Base-by-base conservation (phyloP, 2,113 vertebrate species). In the Uria aalge region DNA sequence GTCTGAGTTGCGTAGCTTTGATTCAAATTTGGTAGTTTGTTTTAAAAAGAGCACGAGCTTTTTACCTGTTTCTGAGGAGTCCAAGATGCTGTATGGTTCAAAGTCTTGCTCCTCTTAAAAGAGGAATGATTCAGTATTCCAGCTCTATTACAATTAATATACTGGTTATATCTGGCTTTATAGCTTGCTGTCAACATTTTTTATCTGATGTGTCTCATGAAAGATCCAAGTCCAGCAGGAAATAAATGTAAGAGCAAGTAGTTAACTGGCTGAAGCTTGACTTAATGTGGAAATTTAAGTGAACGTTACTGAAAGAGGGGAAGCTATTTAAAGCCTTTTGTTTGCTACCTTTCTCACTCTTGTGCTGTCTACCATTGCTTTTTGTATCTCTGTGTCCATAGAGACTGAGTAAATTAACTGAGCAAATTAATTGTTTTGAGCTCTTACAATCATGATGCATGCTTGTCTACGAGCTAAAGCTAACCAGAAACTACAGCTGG, bases 321-420 rank as follows among this genome's bases (percentile, higher is more conserved):
- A 92, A 92, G 76, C 64, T 89, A 43, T 74, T 92, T 92, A 87
- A 97, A 94, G 56, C 38, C 43, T 89, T 93, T 59, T 63, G 32
- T 87, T 89, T 92, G 73, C 68, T 78, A 18, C 47, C 60, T 91
- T 86, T 92, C 68, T 95, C 48, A 9, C 80, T 78, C 38, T 71
- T 67, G 8, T 63, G 9, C 79, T 67, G 8, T 59, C 48, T 94
- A 1, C 38, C 14, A 8, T 73, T 91, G 68, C 79, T 47, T 94
- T 91, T 57, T 86, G 19, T 79, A 45, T 57, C 23, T 92, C n/a
- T 81, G 27, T 90, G 50, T 63, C 64, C 43, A 55, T 27, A 84
- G 85, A 92, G 67, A 90, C 32, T 52, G 56, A 78, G 47, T 84
- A 75, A 79, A 50, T 94, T 88, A 78, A 14, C 59, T 26, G 50